phyloP scores from a whole-genome alignment of 2,888 invertebrate genomes.

The Conus canariensis region DNA sequence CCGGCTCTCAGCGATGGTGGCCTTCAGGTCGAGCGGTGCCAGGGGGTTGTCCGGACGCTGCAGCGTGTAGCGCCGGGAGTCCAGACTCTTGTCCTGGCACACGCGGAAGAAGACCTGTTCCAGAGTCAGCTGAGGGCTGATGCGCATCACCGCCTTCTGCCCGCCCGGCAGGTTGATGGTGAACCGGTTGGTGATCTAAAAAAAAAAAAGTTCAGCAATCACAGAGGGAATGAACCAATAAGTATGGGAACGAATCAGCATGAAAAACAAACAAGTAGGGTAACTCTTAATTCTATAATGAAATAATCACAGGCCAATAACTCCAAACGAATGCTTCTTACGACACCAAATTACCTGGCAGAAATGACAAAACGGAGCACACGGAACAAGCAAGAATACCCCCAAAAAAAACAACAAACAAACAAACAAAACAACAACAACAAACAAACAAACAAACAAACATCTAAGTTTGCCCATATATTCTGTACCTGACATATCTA shows the following conservation, averaged over 20 bases:
- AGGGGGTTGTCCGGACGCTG: slow-evolving; percentile 85
- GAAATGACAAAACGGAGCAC: too few relatives aligned
- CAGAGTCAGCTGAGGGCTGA: slow-evolving; percentile 85
- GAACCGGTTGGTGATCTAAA: slow-evolving; percentile 77
- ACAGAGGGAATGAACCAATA: background rate
- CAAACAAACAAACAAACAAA: too few relatives aligned
- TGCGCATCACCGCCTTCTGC: slow-evolving; percentile 88
- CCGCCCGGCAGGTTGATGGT: slow-evolving; percentile 88
- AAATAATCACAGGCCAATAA: too few relatives aligned
- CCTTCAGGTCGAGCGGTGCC: slow-evolving; percentile 55
- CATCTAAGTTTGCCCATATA: too few relatives aligned
- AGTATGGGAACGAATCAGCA: background rate
- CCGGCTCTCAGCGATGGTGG: slow-evolving; percentile 61
- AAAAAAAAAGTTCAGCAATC: slow-evolving; percentile 47
- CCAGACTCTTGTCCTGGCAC: slow-evolving; percentile 88
- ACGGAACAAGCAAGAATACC: too few relatives aligned
- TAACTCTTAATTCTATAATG: too few relatives aligned
- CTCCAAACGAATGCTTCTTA: too few relatives aligned
- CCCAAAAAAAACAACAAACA: too few relatives aligned
- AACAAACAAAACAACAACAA: too few relatives aligned
- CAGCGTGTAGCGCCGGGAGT: slow-evolving; percentile 85
- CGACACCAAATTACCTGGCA: too few relatives aligned
- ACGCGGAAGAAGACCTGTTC: slow-evolving; percentile 86
- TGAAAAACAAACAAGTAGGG: too few relatives aligned
- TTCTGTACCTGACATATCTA: too few relatives aligned